phyloP scores from a whole-genome alignment of 2,797 vertebrate species.

The Pachyuromys duprasi region DNA sequence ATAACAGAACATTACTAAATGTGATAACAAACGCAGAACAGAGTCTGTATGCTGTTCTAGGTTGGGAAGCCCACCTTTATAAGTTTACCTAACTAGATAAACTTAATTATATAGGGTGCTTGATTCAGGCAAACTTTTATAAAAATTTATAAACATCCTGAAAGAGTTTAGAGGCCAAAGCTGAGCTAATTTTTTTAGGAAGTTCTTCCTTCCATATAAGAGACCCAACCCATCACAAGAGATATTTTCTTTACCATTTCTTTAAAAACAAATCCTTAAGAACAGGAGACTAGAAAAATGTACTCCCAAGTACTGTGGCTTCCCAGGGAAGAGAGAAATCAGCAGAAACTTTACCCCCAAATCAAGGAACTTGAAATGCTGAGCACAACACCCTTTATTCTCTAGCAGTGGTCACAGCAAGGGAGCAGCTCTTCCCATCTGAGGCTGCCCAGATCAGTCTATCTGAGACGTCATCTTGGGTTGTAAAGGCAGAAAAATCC shows the following conservation, averaged over 20 bases:
- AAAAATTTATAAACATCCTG: slow-evolving; percentile 20
- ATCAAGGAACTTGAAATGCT: neutral
- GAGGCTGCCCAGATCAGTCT: slow-evolving; percentile 10
- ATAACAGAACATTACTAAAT: neutral
- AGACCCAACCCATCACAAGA: slow-evolving; percentile 17
- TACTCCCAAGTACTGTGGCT: neutral
- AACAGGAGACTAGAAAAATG: neutral
- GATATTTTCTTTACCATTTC: neutral
- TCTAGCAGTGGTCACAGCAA: neutral
- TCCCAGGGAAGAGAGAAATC: slow-evolving; percentile 21
- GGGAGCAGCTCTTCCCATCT: neutral
- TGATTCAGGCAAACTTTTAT: slow-evolving; percentile 1
- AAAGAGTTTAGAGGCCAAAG: neutral
- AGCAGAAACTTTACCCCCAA: neutral
- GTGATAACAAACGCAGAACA: neutral
- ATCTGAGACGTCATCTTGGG: slow-evolving; percentile 51
- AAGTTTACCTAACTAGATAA: neutral
- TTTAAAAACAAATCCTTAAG: neutral
- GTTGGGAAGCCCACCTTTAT: neutral
- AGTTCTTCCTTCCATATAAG: slow-evolving; percentile 19
- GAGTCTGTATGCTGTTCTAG: neutral
- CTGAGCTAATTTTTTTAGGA: slow-evolving; percentile 23
- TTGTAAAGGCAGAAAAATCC: slow-evolving; percentile 47
- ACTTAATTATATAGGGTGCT: slow-evolving; percentile 10
- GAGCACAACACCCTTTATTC: neutral